Percentiles rank a stretch among this genome's conserved stretches.
phyloP scores from a whole-genome alignment of 2,113 vertebrate genomes.

The Prunella fulvescens region DNA sequence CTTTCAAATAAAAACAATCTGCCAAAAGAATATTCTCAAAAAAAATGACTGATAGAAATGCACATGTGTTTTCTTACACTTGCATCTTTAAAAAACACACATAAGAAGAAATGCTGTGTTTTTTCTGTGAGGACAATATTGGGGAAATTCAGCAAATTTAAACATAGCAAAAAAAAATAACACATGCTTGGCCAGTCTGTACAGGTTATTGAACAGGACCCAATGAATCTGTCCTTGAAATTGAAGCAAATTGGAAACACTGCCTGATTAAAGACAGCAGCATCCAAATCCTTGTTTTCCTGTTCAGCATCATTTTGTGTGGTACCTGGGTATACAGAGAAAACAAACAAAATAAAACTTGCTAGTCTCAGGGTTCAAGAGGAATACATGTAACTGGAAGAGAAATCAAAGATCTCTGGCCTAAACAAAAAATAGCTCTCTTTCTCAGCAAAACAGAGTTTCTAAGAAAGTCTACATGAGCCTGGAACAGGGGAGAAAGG shows the following conservation, averaged over 20 bases:
- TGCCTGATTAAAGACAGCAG: background rate
- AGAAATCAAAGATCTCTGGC: rapidly evolving
- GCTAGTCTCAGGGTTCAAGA: background rate
- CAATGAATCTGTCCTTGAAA: background rate
- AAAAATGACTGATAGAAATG: background rate
- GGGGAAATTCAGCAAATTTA: background rate
- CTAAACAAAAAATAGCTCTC: background rate
- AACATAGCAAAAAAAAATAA: background rate
- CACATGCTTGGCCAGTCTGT: background rate
- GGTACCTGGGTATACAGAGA: background rate
- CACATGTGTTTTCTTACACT: background rate
- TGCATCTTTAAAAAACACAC: background rate
- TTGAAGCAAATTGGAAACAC: background rate
- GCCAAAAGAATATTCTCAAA: background rate
- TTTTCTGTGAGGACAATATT: background rate
- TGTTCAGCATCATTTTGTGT: background rate
- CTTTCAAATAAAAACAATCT: background rate
- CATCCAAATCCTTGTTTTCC: background rate
- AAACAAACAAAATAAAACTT: background rate
- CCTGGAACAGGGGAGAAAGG: background rate
- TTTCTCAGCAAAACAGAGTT: background rate
- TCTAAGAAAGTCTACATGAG: background rate
- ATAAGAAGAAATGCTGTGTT: background rate
- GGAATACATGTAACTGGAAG: background rate
- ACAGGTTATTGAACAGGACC: background rate